These are phyloP conservation scores for Strongylocentrotus purpuratus DNA, from an alignment of 35 echinoderm and acorn worm genomes.

Conservation along the genomic window DNA sequence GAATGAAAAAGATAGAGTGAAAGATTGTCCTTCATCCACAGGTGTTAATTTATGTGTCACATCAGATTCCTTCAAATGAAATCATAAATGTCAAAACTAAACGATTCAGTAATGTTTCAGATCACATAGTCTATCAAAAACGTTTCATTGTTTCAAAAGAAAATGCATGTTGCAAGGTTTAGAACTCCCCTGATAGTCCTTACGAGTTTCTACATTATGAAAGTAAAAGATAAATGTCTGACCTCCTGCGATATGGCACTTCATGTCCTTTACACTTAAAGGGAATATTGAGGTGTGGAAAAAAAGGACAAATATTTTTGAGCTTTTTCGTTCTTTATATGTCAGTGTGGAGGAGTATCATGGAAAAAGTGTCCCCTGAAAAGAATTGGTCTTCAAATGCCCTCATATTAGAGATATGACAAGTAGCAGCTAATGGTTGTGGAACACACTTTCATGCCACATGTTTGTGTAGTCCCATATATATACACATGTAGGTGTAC, in stretches of 20 bases:
- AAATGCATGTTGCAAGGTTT: neutral
- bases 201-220: neutral
- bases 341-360: no score
- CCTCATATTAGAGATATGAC: no score
- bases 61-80: neutral
- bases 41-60: neutral
- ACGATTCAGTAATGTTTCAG: neutral
- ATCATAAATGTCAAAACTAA: conserved; percentile 5
- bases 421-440: no score
- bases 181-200: neutral
- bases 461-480: no score
- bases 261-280: neutral
- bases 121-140: neutral
- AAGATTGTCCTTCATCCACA: neutral
- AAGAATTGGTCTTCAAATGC: no score
- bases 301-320: no score
- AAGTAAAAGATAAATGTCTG: no score
- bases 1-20: neutral
- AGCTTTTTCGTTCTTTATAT: no score
- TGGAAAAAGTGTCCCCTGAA: no score
- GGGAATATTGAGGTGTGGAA: no score
- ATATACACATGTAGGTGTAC: no score
- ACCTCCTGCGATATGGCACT: neutral
- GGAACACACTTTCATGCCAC: no score
- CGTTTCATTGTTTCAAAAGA: neutral